Base-by-base conservation (phyloP, 2,888 invertebrate species). In the Antheraea yamamai region DNA sequence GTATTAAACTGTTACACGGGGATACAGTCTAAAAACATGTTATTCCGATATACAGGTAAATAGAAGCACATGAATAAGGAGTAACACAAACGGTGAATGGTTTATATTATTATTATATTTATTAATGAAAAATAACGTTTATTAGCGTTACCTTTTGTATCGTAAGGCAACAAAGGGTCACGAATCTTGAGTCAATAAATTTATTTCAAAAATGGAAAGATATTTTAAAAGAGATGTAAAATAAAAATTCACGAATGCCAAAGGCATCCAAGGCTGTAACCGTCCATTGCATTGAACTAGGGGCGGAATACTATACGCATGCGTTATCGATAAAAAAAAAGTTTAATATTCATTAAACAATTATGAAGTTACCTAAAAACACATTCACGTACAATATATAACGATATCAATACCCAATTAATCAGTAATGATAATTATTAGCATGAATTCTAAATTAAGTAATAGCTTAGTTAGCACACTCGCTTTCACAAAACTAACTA, bases 261-360 rank as follows among this genome's bases (percentile, higher is more conserved):
- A 81, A 82, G 84, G 88, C 87, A 86, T 85, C 86, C 86, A 89
- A 91, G 90, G 91, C 92, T 92, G 92, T 92, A 92, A 91, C 87
- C 86, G 64, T 66, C 30, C 30, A 66, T 30, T 30, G 64, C 16
- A 12, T 66, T 66, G 26, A 1, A 14, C 26, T 66, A 90, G 91
- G 89, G 90, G 89, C 88, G 89, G 83, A 83, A 84, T 84, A 91
- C 92, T 92, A 89, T 91, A 92, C 93, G 92, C 91, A 4, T 66
- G 30, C 26, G 92, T 92, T 93, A 93, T 93, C 91, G 93, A 93
- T 89, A 89, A 47, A 79, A 80, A 23, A 20, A 12, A 85, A 87
- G 87, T 88, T 87, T 85, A 85, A 77, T 83, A 81, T 80, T 23
- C 1, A 23, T 58, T 58, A n/a, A n/a, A n/a, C n/a, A n/a, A n/a